Percentiles rank a stretch among this genome's conserved stretches.
These are phyloP conservation scores for Hemaris fuciformis DNA, from an alignment of 2,888 invertebrate genomes.

Conservation along the genomic window DNA sequence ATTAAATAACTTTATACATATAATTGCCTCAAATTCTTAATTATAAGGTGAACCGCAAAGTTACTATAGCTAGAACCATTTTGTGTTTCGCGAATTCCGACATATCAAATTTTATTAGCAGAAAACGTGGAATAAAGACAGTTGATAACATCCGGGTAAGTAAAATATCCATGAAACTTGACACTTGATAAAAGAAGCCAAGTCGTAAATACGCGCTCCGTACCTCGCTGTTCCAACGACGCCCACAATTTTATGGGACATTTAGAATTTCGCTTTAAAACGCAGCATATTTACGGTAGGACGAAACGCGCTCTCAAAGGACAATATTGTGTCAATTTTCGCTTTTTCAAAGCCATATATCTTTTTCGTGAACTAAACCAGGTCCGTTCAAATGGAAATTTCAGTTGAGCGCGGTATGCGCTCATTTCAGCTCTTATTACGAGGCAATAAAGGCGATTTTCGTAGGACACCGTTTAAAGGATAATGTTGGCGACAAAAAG, in stretches of 20 bases:
- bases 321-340: constrained; percentile 64
- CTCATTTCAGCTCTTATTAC: constrained; percentile 28
- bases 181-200: constrained; percentile 20
- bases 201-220: constrained; percentile 17
- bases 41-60: background rate
- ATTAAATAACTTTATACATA: too few species aligned
- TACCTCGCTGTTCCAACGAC: constrained; percentile 7
- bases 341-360: constrained; percentile 56
- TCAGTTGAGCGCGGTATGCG: constrained; percentile 18
- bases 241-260: constrained; percentile 31
- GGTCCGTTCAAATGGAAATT: constrained; percentile 55
- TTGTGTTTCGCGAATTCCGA: background rate
- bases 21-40: too few species aligned
- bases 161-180: constrained; percentile 17
- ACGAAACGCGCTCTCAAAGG: constrained; percentile 43
- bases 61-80: background rate
- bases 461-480: constrained; percentile 15
- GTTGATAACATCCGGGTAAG: background rate
- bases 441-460: constrained; percentile 26
- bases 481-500: constrained; percentile 32
- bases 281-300: constrained; percentile 30
- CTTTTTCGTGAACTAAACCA: constrained; percentile 44
- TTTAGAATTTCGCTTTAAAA: constrained; percentile 37
- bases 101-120: background rate
- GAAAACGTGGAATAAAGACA: background rate